Evolutionary conservation across 2,113 vertebrate species (phyloP), one percentile per base, ranked within the genome.

Genomic region (Sorex araneus): DNA sequence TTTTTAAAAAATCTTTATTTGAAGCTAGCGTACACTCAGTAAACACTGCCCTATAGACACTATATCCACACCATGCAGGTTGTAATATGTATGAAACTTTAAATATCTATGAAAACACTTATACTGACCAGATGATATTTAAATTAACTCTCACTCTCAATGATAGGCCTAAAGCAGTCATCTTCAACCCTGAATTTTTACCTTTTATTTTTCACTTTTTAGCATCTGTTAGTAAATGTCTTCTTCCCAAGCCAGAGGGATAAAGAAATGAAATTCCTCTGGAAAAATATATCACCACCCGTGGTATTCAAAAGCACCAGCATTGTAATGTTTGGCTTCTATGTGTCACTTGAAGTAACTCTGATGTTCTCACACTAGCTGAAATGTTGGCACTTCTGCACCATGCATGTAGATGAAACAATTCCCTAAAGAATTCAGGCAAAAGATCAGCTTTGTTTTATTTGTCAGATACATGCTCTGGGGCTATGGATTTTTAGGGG

Each of bases 361-460:
- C 27, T 27, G 19, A 3, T 71, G 71, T 86, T 87, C 82, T 71
- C 36, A 60, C n/a, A 25, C 40, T 66, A 89, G 64, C 64, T 84
- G 43, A 82, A 84, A 81, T 23, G 2, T 28, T 45, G 10, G 0
- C 43, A 25, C 1, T 64, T 18, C 79, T 4, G 21, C 3, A 25
- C 30, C 75, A 3, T 84, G 74, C 57, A 3, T 28, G 28, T 21
- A 71, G 45, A 63, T 69, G 67, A 90, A 80, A 25, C 32, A 60
- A 73, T 71, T 89, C 19, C 50, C 19, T 23, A 60, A 16, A 73
- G 30, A 80, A 92, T 57, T 79, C 79, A 90, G 28, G 13, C 0
- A 0, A 93, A 86, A 81, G 50, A 74, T 16, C 16, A 30, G 88
- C 92, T 85, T 80, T 80, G 25, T 89, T 94, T 91, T 28, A 75